phyloP scores from a whole-genome alignment of 2,797 vertebrate genomes.

The Pipistrellus kuhlii region DNA sequence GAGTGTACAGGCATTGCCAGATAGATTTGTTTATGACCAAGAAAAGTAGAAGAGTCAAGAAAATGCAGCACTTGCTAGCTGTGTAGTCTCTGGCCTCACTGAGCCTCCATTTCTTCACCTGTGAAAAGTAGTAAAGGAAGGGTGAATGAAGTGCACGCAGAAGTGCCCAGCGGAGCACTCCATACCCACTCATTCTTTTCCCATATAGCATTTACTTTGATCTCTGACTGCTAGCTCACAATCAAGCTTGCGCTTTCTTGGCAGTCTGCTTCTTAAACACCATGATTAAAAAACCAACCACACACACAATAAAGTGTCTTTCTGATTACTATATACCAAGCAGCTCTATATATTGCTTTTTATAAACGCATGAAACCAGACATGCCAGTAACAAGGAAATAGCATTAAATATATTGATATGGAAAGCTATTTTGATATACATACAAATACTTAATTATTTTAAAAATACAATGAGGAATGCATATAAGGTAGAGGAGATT shows the following conservation, averaged over 20 bases:
- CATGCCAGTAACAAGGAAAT: constrained; percentile 11
- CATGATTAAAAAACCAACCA: neutral
- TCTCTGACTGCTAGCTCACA: neutral
- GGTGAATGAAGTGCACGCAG: neutral
- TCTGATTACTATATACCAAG: neutral
- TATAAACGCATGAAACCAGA: neutral
- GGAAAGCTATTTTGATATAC: neutral
- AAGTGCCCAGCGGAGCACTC: neutral
- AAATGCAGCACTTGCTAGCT: neutral
- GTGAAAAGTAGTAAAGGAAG: neutral
- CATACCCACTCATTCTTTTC: neutral
- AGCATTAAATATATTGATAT: neutral
- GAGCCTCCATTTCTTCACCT: neutral
- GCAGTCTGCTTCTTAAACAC: neutral
- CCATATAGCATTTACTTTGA: neutral
- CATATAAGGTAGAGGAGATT: neutral
- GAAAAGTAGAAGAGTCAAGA: neutral
- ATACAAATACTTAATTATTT: constrained; percentile 8
- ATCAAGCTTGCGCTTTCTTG: neutral
- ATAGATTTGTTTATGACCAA: neutral
- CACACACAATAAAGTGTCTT: neutral
- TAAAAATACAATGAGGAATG: neutral
- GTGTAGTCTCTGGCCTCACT: neutral
- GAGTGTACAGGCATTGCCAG: neutral
- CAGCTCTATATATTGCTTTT: neutral